phyloP scores from a whole-genome alignment of 1,140 invertebrate species.

The Charaxes varanes region DNA sequence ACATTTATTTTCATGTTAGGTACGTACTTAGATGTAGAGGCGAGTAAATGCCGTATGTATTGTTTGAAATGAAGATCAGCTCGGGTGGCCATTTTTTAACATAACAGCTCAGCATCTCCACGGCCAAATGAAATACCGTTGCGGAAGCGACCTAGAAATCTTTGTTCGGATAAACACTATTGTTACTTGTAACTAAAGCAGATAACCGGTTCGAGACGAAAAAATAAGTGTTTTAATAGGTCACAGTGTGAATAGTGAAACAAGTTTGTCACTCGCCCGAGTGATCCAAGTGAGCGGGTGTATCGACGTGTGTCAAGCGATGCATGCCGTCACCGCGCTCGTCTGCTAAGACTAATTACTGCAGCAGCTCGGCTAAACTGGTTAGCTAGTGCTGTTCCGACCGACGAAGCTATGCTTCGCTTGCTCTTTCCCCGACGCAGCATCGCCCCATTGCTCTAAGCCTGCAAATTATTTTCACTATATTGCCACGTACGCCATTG shows the following conservation, averaged over 20 bases:
- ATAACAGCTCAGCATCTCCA: constrained; percentile 7
- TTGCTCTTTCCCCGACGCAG: constrained; percentile 1
- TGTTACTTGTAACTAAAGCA: constrained; percentile 26
- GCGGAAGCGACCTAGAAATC: constrained; percentile 49
- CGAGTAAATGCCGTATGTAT: too few relatives aligned
- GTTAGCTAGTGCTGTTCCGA: constrained; percentile 32
- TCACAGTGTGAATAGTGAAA: constrained; percentile 37
- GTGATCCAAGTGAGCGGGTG: constrained; percentile 32
- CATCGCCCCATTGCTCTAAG: constrained; percentile 3
- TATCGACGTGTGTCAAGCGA: constrained; percentile 37
- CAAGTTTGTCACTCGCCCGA: constrained; percentile 26
- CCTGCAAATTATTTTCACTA: constrained; percentile 5
- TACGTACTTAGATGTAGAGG: too few relatives aligned
- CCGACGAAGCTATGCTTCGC: constrained; percentile 6
- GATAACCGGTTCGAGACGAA: constrained; percentile 22
- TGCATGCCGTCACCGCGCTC: constrained; percentile 32
- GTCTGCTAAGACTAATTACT: constrained; percentile 61
- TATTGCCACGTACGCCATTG: background rate
- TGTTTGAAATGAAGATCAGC: constrained; percentile 3
- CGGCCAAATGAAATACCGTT: constrained; percentile 40
- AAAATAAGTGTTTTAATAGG: constrained; percentile 28
- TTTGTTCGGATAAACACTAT: constrained; percentile 35
- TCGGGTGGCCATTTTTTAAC: constrained; percentile 1
- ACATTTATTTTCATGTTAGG: too few relatives aligned
- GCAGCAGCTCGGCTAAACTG: constrained; percentile 47